phyloP scores from a whole-genome alignment of 1,140 invertebrate genomes.

The Dendroctonus ponderosae region DNA sequence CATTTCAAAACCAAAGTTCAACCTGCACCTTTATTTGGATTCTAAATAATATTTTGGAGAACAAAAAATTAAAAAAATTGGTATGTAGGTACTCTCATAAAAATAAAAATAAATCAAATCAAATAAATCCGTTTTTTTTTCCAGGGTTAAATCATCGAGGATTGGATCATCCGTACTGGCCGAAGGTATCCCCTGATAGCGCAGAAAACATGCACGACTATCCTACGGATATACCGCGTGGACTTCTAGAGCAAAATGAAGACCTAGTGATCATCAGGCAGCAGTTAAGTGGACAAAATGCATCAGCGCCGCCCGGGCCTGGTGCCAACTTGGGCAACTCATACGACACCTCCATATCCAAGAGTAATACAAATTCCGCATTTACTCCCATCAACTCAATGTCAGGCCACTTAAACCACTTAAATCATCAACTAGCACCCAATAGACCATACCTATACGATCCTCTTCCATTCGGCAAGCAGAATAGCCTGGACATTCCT shows the following conservation, averaged over 20 bases:
- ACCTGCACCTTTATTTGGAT: too few species aligned
- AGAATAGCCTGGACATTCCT: slow-evolving; percentile 53
- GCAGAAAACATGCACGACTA: slow-evolving; percentile 56
- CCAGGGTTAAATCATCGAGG: slow-evolving; percentile 58
- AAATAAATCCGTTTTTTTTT: too few species aligned
- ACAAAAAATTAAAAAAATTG: too few species aligned
- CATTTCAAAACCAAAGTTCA: too few species aligned
- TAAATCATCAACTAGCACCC: slow-evolving; percentile 71
- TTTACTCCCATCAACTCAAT: slow-evolving; percentile 87
- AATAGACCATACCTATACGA: slow-evolving; percentile 89
- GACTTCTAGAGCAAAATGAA: slow-evolving; percentile 55
- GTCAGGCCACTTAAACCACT: slow-evolving; percentile 69
- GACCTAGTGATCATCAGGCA: slow-evolving; percentile 56
- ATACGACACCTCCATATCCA: slow-evolving; percentile 52
- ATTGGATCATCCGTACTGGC: slow-evolving; percentile 75
- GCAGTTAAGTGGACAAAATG: slow-evolving; percentile 50
- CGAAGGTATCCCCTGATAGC: slow-evolving; percentile 73
- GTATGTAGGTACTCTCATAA: too few species aligned
- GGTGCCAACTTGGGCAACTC: slow-evolving; percentile 48
- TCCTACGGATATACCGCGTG: slow-evolving; percentile 58
- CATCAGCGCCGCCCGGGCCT: slow-evolving; percentile 46
- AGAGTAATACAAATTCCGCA: slow-evolving; percentile 72
- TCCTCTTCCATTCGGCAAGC: slow-evolving; percentile 79
- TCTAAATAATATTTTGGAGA: too few species aligned
- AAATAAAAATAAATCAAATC: too few species aligned